Percentiles rank a stretch among this genome's conserved stretches.
phyloP scores from a whole-genome alignment of 2,888 invertebrate genomes.

The Hybos culiciformis region DNA sequence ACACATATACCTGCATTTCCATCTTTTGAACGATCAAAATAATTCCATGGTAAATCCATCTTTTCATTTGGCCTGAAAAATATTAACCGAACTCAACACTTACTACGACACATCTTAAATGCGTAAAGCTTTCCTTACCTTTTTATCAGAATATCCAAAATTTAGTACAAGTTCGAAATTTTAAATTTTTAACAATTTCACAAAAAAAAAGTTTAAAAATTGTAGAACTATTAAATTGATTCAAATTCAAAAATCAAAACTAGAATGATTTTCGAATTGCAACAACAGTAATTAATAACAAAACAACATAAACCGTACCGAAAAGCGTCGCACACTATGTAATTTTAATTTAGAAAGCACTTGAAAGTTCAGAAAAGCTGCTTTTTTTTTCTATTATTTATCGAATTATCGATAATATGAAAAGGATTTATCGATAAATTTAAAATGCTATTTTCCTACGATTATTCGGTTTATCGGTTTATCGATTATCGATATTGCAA shows the following conservation, averaged over 20 bases:
- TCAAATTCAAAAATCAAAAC: not conserved
- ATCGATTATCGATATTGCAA: not conserved
- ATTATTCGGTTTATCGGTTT: not conserved
- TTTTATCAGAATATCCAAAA: not conserved
- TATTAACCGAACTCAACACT: not conserved
- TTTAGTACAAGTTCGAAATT: not conserved
- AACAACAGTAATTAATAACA: not conserved
- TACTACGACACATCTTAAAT: not conserved
- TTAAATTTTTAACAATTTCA: not conserved
- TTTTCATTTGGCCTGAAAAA: not conserved
- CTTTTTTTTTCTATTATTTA: not conserved
- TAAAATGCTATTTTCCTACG: not conserved
- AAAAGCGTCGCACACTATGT: not conserved
- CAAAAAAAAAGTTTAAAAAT: not conserved
- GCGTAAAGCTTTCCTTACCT: not conserved
- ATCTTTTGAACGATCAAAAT: conserved; percentile 2
- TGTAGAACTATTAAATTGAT: not conserved
- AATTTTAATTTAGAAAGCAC: not conserved
- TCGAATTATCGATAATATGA: not conserved
- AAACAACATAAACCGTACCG: not conserved
- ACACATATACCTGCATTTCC: not conserved
- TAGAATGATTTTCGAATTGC: not conserved
- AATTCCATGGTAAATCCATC: not conserved
- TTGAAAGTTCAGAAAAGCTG: not conserved
- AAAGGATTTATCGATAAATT: not conserved